phyloP scores from a whole-genome alignment of 1,140 invertebrate genomes.

The Globodera ellingtonae region DNA sequence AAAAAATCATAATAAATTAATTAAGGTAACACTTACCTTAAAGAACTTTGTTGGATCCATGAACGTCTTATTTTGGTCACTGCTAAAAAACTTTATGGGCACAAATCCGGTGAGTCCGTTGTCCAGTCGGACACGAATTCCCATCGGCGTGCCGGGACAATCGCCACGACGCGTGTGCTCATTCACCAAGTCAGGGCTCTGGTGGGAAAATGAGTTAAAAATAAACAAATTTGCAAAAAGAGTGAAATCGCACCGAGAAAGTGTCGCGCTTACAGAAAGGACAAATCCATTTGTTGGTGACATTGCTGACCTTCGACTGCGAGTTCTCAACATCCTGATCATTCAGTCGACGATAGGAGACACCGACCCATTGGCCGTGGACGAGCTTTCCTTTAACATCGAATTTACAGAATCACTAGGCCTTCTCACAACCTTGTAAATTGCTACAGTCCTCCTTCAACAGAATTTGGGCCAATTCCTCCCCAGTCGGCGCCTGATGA shows the following conservation, averaged over 20 bases:
- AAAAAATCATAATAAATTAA: not conserved
- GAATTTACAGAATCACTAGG: not conserved
- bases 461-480: constrained; percentile 89
- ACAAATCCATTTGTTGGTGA: constrained; percentile 71
- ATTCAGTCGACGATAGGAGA: constrained; percentile 37
- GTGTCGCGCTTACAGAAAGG: constrained; percentile 77
- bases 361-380: constrained; percentile 62
- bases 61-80: constrained; percentile 68
- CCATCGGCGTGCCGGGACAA: constrained; percentile 91
- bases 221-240: constrained; percentile 73
- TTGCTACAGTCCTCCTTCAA: constrained; percentile 68
- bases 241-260: constrained; percentile 77
- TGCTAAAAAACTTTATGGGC: constrained; percentile 86
- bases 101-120: constrained; percentile 93
- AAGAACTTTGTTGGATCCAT: constrained; percentile 89
- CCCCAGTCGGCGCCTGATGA: constrained; percentile 78
- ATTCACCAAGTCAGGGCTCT: constrained; percentile 1
- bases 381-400: constrained; percentile 68
- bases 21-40: constrained; percentile 64
- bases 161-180: constrained; percentile 87
- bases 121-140: constrained; percentile 84
- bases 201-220: constrained; percentile 68
- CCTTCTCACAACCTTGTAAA: constrained; percentile 13
- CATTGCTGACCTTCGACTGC: constrained; percentile 86
- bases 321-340: constrained; percentile 67